Evolutionary conservation across 2,797 vertebrate genomes (phyloP).

Genomic region (Nannoperca obscura): DNA sequence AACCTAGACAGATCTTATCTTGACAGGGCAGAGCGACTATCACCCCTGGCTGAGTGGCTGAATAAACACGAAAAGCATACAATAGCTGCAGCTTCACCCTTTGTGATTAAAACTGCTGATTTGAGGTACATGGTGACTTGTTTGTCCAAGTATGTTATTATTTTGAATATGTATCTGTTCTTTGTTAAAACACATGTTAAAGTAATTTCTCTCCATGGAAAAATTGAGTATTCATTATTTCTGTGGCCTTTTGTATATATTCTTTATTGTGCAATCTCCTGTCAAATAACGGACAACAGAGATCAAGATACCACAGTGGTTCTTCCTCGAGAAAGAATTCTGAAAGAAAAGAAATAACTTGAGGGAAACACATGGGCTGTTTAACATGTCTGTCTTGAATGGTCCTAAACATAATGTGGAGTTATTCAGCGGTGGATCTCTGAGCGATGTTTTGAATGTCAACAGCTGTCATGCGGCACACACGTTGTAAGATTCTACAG

Average conservation of each 20-base stretch:
- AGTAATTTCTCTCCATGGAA: not conserved
- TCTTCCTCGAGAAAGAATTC: slow-evolving; percentile 36
- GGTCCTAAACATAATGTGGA: slow-evolving; percentile 55
- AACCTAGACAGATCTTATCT: slow-evolving; percentile 72
- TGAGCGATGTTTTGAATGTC: slow-evolving; percentile 71
- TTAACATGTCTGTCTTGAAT: slow-evolving; percentile 51
- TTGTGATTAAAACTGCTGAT: slow-evolving; percentile 49
- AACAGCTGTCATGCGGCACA: slow-evolving; percentile 62
- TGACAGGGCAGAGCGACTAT: slow-evolving; percentile 57
- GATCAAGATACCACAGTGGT: slow-evolving; percentile 10
- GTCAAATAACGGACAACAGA: slow-evolving; percentile 23
- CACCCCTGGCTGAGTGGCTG: slow-evolving; percentile 53
- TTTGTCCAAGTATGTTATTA: slow-evolving; percentile 10
- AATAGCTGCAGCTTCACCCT: slow-evolving; percentile 38
- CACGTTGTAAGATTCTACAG: slow-evolving; percentile 46
- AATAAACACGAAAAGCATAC: slow-evolving; percentile 51
- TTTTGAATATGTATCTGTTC: not conserved
- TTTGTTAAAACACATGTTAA: not conserved
- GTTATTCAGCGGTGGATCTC: slow-evolving; percentile 61
- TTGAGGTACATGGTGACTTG: slow-evolving; percentile 12
- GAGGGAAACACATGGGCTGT: slow-evolving; percentile 21
- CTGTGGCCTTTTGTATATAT: not conserved
- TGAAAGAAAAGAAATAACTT: slow-evolving; percentile 47
- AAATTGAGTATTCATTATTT: not conserved
- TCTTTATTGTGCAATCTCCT: not conserved